Base-by-base conservation (phyloP, 2,888 invertebrate genomes). In the Adela reaumurella region DNA sequence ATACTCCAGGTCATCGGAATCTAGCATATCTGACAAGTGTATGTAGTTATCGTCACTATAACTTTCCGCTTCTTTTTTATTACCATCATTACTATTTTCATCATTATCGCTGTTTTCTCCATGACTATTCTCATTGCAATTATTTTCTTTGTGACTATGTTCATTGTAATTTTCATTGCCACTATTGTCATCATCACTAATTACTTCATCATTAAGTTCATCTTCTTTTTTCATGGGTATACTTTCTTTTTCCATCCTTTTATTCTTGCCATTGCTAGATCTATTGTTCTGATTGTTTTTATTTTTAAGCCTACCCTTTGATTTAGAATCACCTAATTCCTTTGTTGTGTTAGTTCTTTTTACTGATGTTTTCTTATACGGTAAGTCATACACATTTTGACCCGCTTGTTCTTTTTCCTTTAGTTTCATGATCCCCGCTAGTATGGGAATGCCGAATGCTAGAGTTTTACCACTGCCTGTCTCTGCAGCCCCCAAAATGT, bases 391-490 rank as follows among this genome's bases (percentile, higher is more conserved):
- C 1, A 70, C 67, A 55, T 78, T 67, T 11, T 69, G 53, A 46
- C 66, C 74, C 43, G 55, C 56, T 19, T 56, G 67, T 49, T 67
- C 74, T 64, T 66, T 73, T 59, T 74, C 73, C 61, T 87, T 86
- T 1, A 87, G 62, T 59, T 87, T 83, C 57, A 97, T 71, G 54
- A 97, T 95, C 16, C 93, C 92, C 48, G 87, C 80, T 50, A 99
- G 71, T 43, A 99, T 88, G 10, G 99, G 99, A 51, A 99, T 90
- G 1, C 94, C 97, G 77, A 98, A 99, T 0, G 98, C 98, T 47
- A 99, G 74, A 0, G 99, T 99, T 81, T 99, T 99, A 0, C 99
- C 99, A 70, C 97, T 97, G 0, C 99, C 99, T 0, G 99, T 99
- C 80, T 98, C 97, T 2, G 98, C 98, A 49, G 98, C 98, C n/a